Evolutionary conservation across 2,888 invertebrate genomes (phyloP), one percentile per base, ranked within the genome.

Genomic region (Aporophyla nigra): DNA sequence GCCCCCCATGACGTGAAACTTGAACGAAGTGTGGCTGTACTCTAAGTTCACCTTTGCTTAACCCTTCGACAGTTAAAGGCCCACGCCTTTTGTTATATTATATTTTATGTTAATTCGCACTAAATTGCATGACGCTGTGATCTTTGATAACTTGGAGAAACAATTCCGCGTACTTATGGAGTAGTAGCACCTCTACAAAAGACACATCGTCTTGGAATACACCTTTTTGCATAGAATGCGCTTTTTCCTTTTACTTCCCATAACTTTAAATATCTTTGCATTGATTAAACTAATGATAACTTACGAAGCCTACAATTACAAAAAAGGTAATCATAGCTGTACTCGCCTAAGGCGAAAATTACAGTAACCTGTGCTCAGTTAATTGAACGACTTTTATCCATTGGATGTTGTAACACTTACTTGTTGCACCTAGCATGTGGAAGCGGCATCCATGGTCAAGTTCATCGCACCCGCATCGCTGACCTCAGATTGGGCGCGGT

Each of bases 381-480:
- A 88, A 86, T 87, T 83, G 75, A 72, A 83, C 72, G 72, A 78
- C 74, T 80, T 80, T 58, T 68, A 77, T 46, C 51, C 19, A 68
- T 70, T 74, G 54, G 69, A 65, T 80, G 76, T 72, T 82, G 82
- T 80, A 83, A 85, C 71, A 74, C 61, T 71, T 76, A 63, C 61
- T 61, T 61, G 76, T 76, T 78, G 80, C 78, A 82, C 74, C 74
- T 76, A 76, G 24, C 61, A 78, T 81, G 83, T 76, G 78, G 76
- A 78, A 72, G 68, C 71, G 69, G 53, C 46, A 46, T 66, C 80
- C 74, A 58, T 73, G 82, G 74, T 85, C 80, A 94, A 93, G 94
- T 93, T 93, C 94, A 93, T 91, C 89, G 93, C 91, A 91, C 93
- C 89, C 91, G 76, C 81, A 73, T 85, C 82, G 88, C 78, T 88